Evolutionary conservation across 2,113 vertebrate species (phyloP), one percentile per base, ranked within the genome.

Genomic region (Chionodraco myersi): DNA sequence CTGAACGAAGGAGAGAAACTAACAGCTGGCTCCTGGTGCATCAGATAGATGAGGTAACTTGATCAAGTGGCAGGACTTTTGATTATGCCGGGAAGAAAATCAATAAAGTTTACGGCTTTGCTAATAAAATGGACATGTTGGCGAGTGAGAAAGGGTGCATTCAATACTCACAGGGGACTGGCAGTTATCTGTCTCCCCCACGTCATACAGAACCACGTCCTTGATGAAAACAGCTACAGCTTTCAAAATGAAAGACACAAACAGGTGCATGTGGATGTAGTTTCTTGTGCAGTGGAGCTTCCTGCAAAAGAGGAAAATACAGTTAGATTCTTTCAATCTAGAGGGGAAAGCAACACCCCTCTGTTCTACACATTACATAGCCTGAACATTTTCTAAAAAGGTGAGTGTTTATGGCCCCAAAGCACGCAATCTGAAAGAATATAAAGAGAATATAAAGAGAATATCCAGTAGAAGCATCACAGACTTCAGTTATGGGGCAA

Each of bases 211-310:
- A 58, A 97, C 93, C 61, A 96, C 85, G 62, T 99, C 98, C 81
- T 99, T 99, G 76, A 98, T 92, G 84, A 98, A 97, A 78, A 99
- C 97, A 0, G 97, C 93, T 0, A 96, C 85, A 2, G 97, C 97
- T 88, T 97, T 96, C 92, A 99, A 95, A 51, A 98, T 97, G 89
- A 99, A 97, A 49, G 98, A 98, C 86, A 96, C 91, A 93, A 98
- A 99, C 67, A 99, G 96, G 57, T 98, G 95, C 93, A 97, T 97
- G 84, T 98, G 97, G 88, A 99, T 98, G 86, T 97, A 98, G 92
- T 99, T 99, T 63, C 97, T 93, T 0, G 98, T 98, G 75, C 98
- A 99, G 90, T 96, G 97, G 13, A 99, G 94, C 88, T 98, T 99
- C 92, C 97, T 99, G 92, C 14, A 36, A 74, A 48, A 84, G 14